These are phyloP conservation scores for Delichon dasypus DNA, from an alignment of 2,797 vertebrate genomes.

Conservation along the genomic window DNA sequence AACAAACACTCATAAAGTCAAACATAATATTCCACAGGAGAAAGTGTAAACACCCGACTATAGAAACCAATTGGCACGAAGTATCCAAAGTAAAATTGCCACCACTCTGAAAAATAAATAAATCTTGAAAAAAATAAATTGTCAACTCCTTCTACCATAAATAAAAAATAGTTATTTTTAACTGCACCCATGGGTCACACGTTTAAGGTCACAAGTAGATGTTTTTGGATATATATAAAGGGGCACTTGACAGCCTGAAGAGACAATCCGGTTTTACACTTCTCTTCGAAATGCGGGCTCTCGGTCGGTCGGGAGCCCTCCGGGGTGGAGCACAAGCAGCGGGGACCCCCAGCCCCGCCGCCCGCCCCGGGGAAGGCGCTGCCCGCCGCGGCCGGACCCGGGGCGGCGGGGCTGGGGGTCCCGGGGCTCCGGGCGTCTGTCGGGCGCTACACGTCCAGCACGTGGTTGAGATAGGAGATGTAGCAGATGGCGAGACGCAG, in stretches of 20 bases:
- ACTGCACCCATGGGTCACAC: slow-evolving; percentile 81
- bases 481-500: slow-evolving; percentile 81
- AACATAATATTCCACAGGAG: slow-evolving; percentile 81
- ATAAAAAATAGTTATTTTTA: slow-evolving; percentile 82
- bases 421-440: neutral
- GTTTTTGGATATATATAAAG: slow-evolving; percentile 84
- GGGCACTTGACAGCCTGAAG: slow-evolving; percentile 75
- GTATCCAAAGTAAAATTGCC: slow-evolving; percentile 82
- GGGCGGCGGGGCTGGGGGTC: neutral
- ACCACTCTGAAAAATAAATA: slow-evolving; percentile 83
- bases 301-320: neutral
- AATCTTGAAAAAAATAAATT: slow-evolving; percentile 79
- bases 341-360: neutral
- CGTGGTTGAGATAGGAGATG: slow-evolving; percentile 82
- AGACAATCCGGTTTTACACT: slow-evolving; percentile 63
- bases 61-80: slow-evolving; percentile 82
- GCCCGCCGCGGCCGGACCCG: neutral
- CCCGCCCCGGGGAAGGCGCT: neutral
- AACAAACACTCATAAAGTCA: slow-evolving; percentile 85
- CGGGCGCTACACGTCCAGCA: slow-evolving; percentile 73
- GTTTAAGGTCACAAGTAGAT: slow-evolving; percentile 93
- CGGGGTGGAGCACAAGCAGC: neutral
- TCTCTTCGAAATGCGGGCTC: neutral
- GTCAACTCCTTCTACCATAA: slow-evolving; percentile 80
- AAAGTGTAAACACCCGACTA: slow-evolving; percentile 84